Evolutionary conservation across 2,113 vertebrate genomes (phyloP).

Genomic region (Riparia riparia): DNA sequence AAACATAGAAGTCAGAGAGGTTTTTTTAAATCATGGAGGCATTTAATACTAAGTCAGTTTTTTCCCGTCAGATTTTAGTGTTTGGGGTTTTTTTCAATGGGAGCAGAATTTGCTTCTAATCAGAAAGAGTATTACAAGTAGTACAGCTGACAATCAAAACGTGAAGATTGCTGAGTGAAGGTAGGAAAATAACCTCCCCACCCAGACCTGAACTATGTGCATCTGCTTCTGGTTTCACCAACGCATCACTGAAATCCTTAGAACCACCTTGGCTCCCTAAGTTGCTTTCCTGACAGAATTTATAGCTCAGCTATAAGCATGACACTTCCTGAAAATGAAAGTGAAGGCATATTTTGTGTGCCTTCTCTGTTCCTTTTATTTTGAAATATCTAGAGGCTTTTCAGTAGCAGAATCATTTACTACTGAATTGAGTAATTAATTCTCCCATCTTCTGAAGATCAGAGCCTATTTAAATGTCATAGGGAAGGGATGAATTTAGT

Average conservation of each 20-base stretch:
- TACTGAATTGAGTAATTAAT: slow-evolving; percentile 1
- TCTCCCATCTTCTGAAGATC: slow-evolving; percentile 8
- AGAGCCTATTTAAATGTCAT: background rate
- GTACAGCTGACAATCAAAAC: background rate
- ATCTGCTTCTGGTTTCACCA: background rate
- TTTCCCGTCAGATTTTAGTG: background rate
- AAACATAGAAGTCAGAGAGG: background rate
- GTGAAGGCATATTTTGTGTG: background rate
- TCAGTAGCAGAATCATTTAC: background rate
- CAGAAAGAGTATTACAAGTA: background rate
- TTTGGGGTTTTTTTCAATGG: background rate
- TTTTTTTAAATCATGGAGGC: background rate
- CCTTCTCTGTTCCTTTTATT: background rate
- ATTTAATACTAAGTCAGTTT: background rate
- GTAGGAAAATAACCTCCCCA: background rate
- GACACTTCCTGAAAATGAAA: background rate
- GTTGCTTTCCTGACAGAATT: background rate
- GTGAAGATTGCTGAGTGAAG: background rate
- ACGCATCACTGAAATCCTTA: background rate
- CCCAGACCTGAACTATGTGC: background rate
- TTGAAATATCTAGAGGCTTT: background rate
- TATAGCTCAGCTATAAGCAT: background rate
- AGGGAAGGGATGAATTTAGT: background rate
- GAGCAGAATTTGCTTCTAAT: background rate
- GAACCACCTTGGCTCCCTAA: background rate